Evolutionary conservation across 2,797 vertebrate species (phyloP).

Genomic region (Coregonus suidteri): DNA sequence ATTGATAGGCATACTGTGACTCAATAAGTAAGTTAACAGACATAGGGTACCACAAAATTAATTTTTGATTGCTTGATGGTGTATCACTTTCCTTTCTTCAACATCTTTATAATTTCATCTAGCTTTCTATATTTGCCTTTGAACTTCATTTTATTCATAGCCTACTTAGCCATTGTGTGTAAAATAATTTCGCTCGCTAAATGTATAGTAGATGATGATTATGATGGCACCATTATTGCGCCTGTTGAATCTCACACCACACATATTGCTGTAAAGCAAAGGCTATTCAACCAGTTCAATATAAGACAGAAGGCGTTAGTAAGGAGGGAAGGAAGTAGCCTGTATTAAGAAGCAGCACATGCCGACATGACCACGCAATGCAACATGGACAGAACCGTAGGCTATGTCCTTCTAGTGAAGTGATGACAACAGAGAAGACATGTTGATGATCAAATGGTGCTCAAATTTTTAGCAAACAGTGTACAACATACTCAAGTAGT

Average conservation of each 20-base stretch:
- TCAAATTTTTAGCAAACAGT: neutral
- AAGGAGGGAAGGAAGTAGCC: neutral
- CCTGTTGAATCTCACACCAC: neutral
- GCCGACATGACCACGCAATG: neutral
- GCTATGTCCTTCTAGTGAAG: neutral
- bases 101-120: neutral
- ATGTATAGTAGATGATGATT: neutral
- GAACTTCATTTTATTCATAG: neutral
- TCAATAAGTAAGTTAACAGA: neutral
- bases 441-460: neutral
- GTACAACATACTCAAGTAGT: neutral
- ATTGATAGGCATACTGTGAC: neutral
- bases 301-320: neutral
- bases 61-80: neutral
- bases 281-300: neutral
- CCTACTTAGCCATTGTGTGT: neutral
- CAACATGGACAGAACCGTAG: neutral
- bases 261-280: neutral
- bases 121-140: neutral
- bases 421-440: neutral
- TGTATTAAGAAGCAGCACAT: neutral
- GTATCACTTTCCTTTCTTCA: neutral
- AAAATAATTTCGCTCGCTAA: neutral
- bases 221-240: neutral
- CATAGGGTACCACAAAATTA: neutral